A percentile compares a stretch with the other conserved stretches of the same genome.
phyloP scores from a whole-genome alignment of 1,140 invertebrate genomes.

The Hycleus cichorii region DNA sequence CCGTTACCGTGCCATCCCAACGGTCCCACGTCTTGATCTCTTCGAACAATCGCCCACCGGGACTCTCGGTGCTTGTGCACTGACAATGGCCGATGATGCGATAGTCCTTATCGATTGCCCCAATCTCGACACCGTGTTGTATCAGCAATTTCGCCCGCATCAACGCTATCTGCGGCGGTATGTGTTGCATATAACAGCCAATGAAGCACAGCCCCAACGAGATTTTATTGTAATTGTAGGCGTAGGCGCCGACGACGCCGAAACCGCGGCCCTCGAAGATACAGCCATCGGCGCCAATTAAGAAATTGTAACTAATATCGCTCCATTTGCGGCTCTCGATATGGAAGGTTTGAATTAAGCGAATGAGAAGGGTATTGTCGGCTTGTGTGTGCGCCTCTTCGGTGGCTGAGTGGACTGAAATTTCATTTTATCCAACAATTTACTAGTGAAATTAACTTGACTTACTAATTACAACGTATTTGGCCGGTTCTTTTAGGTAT shows the following conservation, averaged over 20 bases:
- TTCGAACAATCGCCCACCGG: constrained; percentile 37
- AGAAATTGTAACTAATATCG: constrained; percentile 48
- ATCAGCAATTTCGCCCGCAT: constrained; percentile 39
- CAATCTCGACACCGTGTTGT: constrained; percentile 40
- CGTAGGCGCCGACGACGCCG: constrained; percentile 57
- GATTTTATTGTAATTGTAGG: constrained; percentile 52
- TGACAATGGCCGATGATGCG: constrained; percentile 46
- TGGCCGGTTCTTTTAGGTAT: constrained; percentile 22
- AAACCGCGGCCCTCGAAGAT: constrained; percentile 54
- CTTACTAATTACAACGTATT: constrained; percentile 33
- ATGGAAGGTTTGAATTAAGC: constrained; percentile 41
- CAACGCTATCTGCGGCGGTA: constrained; percentile 36
- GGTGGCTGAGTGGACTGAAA: constrained; percentile 44
- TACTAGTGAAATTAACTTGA: neutral
- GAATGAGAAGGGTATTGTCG: constrained; percentile 40
- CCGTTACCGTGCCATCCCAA: neutral
- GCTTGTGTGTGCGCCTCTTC: constrained; percentile 41
- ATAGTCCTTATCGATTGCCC: constrained; percentile 44
- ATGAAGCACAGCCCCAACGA: constrained; percentile 59
- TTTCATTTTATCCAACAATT: neutral
- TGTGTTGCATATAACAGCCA: constrained; percentile 47
- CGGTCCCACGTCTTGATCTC: constrained; percentile 34
- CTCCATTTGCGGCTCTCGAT: constrained; percentile 43
- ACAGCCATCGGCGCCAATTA: constrained; percentile 49
- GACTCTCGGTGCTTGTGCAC: constrained; percentile 40